phyloP scores from a whole-genome alignment of 23 tunicate genomes.

The Ascidia mentula region DNA sequence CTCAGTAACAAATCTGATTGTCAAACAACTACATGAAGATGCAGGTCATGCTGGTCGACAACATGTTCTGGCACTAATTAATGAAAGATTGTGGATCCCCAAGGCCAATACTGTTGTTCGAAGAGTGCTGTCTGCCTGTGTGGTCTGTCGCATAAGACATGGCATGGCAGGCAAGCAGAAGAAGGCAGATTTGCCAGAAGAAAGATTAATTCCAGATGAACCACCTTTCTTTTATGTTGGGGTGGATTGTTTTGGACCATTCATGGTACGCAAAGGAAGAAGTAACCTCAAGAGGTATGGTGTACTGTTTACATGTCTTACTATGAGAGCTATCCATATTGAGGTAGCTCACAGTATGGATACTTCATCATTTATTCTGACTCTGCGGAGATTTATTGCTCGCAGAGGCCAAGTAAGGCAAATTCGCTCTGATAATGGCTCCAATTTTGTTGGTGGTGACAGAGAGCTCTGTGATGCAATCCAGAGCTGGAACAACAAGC shows the following conservation, averaged over 20 bases:
- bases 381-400: constrained; percentile 27
- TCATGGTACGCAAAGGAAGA: constrained; percentile 18
- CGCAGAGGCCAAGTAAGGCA: constrained; percentile 43
- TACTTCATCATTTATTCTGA: constrained; percentile 32
- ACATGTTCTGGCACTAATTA: constrained; percentile 12
- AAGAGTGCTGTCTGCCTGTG: constrained; percentile 15
- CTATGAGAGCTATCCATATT: constrained; percentile 35
- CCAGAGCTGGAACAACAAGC: constrained; percentile 24
- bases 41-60: constrained; percentile 31
- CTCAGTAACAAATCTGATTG: constrained; percentile 19
- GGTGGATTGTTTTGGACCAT: constrained; percentile 31
- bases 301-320: constrained; percentile 27
- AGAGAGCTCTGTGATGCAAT: constrained; percentile 24
- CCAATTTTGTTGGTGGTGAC: constrained; percentile 46
- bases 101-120: constrained; percentile 1
- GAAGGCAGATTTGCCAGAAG: constrained; percentile 23
- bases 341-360: constrained; percentile 34
- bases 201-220: constrained; percentile 22
- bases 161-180: constrained; percentile 13
- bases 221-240: constrained; percentile 37
- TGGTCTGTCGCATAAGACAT: constrained; percentile 20
- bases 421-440: constrained; percentile 43
- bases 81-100: constrained; percentile 31
- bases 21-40: constrained; percentile 19
- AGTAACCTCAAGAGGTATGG: constrained; percentile 34